These are phyloP conservation scores for Leptopilina boulardi DNA, from an alignment of 1,140 invertebrate species.

Conservation along the genomic window DNA sequence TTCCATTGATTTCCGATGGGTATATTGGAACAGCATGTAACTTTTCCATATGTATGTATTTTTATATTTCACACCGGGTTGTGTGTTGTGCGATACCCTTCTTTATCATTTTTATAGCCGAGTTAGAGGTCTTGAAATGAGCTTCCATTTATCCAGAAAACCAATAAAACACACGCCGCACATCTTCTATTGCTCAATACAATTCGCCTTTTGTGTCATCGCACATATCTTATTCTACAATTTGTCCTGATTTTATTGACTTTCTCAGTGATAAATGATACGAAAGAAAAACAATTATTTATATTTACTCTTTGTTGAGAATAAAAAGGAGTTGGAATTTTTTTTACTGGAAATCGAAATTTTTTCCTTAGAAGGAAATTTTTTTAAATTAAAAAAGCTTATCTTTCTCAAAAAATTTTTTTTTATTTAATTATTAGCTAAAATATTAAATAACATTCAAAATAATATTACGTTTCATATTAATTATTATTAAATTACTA, in stretches of 20 bases:
- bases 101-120: slow-evolving; percentile 73
- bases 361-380: too few relatives aligned
- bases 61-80: slow-evolving; percentile 61
- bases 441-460: too few relatives aligned
- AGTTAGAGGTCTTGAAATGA: slow-evolving; percentile 66
- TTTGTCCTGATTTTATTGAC: not conserved
- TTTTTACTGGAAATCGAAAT: too few relatives aligned
- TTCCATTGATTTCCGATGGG: slow-evolving; percentile 66
- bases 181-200: slow-evolving; percentile 52
- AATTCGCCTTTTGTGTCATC: slow-evolving; percentile 51
- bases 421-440: too few relatives aligned
- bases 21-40: slow-evolving; percentile 39
- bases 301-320: too few relatives aligned
- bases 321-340: too few relatives aligned
- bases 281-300: not conserved
- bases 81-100: slow-evolving; percentile 65
- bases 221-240: slow-evolving; percentile 47
- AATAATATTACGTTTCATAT: too few relatives aligned
- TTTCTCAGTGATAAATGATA: not conserved
- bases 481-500: too few relatives aligned
- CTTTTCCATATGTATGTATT: slow-evolving; percentile 66
- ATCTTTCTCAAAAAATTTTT: too few relatives aligned
- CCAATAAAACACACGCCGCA: slow-evolving; percentile 71
- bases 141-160: slow-evolving; percentile 66
- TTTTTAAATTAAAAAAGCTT: too few relatives aligned